Evolutionary conservation across 2,888 invertebrate species (phyloP).

Genomic region (Auanema freiburgensis): DNA sequence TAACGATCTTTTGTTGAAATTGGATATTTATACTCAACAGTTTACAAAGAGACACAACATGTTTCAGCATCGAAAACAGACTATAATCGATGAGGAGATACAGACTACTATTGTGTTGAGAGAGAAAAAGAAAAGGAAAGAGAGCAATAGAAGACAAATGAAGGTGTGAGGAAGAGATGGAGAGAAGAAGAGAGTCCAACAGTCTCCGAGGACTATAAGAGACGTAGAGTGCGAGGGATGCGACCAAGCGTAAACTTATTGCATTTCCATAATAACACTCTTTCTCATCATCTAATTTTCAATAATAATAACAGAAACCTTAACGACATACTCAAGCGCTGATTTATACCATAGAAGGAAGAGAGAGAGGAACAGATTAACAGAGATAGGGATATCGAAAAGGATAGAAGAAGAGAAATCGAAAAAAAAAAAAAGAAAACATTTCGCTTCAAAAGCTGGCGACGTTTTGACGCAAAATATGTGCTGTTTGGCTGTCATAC

Average conservation of each 20-base stretch:
- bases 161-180: not conserved
- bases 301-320: not conserved
- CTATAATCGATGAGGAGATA: slow-evolving; percentile 7
- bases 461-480: too few relatives aligned
- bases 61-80: not conserved
- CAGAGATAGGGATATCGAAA: not conserved
- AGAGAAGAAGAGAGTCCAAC: slow-evolving; percentile 2
- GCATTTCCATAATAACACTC: slow-evolving; percentile 7
- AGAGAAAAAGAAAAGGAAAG: not conserved
- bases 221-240: not conserved
- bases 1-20: too few relatives aligned
- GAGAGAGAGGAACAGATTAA: not conserved
- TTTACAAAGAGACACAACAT: too few relatives aligned
- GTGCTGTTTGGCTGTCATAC: too few relatives aligned
- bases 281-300: slow-evolving; percentile 2
- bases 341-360: too few relatives aligned
- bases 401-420: slow-evolving; percentile 11
- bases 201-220: not conserved
- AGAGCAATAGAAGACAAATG: not conserved
- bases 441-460: not conserved
- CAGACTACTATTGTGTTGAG: not conserved
- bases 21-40: too few relatives aligned
- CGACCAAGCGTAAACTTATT: slow-evolving; percentile 3
- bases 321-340: too few relatives aligned
- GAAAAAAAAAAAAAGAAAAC: slow-evolving; percentile 8